phyloP scores from a whole-genome alignment of 2,113 vertebrate species.

The Turdus rufiventris region DNA sequence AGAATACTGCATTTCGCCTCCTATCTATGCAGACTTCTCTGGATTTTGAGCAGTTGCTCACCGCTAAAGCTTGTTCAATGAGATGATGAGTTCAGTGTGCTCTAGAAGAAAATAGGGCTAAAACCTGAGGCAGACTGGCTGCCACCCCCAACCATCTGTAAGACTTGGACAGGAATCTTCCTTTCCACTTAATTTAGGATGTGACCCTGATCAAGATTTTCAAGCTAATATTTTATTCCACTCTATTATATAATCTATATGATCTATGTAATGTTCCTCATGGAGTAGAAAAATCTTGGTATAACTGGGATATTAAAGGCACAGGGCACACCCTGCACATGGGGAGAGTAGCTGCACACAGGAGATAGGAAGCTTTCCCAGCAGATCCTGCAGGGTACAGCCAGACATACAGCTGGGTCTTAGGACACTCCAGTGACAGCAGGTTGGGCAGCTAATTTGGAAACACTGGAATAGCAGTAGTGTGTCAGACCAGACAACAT shows the following conservation, averaged over 20 bases:
- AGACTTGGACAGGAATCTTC: neutral
- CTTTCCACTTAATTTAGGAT: neutral
- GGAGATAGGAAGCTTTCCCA: neutral
- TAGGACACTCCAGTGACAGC: fast-evolving
- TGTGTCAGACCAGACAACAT: neutral
- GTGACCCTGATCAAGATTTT: neutral
- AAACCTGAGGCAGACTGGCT: neutral
- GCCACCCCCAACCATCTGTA: neutral
- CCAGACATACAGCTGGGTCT: neutral
- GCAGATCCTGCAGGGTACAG: neutral
- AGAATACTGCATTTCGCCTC: neutral
- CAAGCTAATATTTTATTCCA: neutral
- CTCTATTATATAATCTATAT: neutral
- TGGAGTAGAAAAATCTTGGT: neutral
- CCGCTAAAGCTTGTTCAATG: neutral
- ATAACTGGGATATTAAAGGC: neutral
- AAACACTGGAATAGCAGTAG: neutral
- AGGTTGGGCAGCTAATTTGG: neutral
- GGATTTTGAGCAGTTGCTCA: neutral
- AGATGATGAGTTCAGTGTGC: neutral
- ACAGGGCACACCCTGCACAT: neutral
- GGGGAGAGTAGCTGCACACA: neutral
- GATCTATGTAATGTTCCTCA: neutral
- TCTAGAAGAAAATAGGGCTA: neutral
- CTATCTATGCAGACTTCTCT: neutral